Evolutionary conservation across 2,797 vertebrate species (phyloP), one percentile per base, ranked within the genome.

Genomic region (Tapirus indicus): DNA sequence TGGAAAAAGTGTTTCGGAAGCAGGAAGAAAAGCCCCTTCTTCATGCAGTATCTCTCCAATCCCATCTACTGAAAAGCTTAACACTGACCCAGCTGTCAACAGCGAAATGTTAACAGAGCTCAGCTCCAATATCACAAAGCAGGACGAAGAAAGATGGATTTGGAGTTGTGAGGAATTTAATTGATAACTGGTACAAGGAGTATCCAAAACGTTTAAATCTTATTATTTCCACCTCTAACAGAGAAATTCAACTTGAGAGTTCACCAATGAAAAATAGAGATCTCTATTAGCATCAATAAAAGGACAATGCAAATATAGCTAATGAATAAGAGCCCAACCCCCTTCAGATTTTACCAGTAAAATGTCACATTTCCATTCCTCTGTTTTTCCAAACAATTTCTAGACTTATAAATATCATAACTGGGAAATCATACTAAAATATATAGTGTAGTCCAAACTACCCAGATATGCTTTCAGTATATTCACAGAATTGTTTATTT

Each of bases 401-500:
- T 64, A 79, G 20, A 11, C 10, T 79, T 88, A 69, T 18, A 58
- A 49, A 68, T 16, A 77, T 27, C 20, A 86, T 77, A 58, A 94
- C 4, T 12, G 38, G 13, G 41, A 80, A 68, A 75, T 62, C 54
- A 35, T 71, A 56, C 32, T 77, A 93, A 90, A 93, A n/a, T 92
- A 35, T 47, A 62, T 85, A 68, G 60, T 62, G 2, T 38, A 89
- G 10, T n/a, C 25, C 29, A 52, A 88, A 52, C 44, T 80, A 72
- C 8, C 47, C 72, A 95, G 18, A 80, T 32, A 90, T 52, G 12
- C 49, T 85, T 92, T 92, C 29, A 94, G 71, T 71, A n/a, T 60
- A 62, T 85, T 89, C 79, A 94, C 10, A 94, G 21, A 82, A 62
- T 82, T 88, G 35, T 13, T 94, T 83, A 84, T 52, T 58, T 93